A percentile compares a stretch with the other conserved stretches of the same genome.
Conservation (phyloP, 2,888 invertebrate species). For the Dryobota labecula region DNA sequence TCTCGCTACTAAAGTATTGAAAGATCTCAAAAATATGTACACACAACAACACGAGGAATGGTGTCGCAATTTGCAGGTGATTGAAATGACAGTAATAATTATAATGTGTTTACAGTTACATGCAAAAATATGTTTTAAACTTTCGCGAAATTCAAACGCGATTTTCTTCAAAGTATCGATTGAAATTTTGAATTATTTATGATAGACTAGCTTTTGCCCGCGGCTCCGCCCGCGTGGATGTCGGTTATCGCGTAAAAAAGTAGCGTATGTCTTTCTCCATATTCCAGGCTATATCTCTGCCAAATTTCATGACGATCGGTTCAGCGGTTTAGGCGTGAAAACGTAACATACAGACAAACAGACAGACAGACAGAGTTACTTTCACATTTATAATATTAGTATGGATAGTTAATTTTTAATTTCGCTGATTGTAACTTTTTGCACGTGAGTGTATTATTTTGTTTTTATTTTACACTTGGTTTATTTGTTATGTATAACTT, state of each 20-base stretch:
- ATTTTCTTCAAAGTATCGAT: background rate
- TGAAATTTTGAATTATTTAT: background rate
- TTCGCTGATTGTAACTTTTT: too few species aligned
- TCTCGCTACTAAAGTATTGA: constrained; percentile 77
- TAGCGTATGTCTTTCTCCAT: too few species aligned
- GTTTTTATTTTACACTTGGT: background rate
- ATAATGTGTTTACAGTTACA: background rate
- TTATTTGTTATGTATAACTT: background rate
- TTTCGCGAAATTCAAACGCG: background rate
- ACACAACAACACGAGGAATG: constrained; percentile 86
- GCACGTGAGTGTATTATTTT: background rate
- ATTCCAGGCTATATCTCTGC: too few species aligned
- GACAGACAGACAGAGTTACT: too few species aligned
- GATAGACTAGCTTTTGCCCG: too few species aligned
- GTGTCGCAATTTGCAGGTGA: constrained; percentile 86
- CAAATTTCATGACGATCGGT: too few species aligned
- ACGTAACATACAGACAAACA: too few species aligned
- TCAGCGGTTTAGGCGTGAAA: too few species aligned
- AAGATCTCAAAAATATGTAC: constrained; percentile 84
- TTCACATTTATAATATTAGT: too few species aligned
- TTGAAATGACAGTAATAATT: background rate
- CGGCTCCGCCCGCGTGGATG: too few species aligned
- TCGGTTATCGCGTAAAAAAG: too few species aligned
- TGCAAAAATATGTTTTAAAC: background rate
- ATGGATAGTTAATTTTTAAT: too few species aligned